A percentile compares a stretch with the other conserved stretches of the same genome.
phyloP scores from a whole-genome alignment of 2,888 invertebrate genomes.

The Volucella bombylans region DNA sequence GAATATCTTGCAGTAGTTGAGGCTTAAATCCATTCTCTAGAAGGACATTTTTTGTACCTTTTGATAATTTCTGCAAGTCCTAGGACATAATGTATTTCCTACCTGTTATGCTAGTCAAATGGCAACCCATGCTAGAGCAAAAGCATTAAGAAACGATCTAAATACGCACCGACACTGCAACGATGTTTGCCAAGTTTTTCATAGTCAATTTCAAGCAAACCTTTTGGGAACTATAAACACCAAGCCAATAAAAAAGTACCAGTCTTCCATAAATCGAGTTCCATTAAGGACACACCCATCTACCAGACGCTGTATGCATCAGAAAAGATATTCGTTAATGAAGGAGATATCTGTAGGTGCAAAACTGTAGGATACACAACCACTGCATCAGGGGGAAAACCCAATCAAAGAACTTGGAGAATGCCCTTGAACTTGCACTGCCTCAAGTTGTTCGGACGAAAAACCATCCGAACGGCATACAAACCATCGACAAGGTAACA shows the following conservation, averaged over 20 bases:
- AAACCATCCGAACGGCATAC: constrained; percentile 55
- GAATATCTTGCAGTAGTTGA: too few species aligned
- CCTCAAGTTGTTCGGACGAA: background rate
- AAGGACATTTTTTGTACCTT: too few species aligned
- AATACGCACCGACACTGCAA: too few species aligned
- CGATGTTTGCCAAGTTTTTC: too few species aligned
- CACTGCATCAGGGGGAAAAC: constrained; percentile 13
- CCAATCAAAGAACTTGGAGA: constrained; percentile 10
- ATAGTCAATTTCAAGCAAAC: too few species aligned
- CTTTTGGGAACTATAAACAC: background rate
- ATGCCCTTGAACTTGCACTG: constrained; percentile 57
- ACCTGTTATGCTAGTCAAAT: too few species aligned
- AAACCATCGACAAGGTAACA: constrained; percentile 8
- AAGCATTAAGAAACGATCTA: too few species aligned
- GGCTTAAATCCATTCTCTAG: too few species aligned
- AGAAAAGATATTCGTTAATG: background rate
- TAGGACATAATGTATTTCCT: too few species aligned
- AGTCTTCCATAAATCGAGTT: constrained; percentile 29
- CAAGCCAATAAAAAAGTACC: background rate
- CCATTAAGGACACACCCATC: constrained; percentile 15
- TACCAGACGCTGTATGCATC: background rate
- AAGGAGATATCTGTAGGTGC: background rate
- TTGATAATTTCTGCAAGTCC: too few species aligned
- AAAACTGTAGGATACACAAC: background rate
- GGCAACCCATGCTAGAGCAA: too few species aligned